Percentiles rank a stretch among this genome's conserved stretches.
These are phyloP conservation scores for Lutjanus erythropterus DNA, from an alignment of 2,113 vertebrate genomes.

Conservation along the genomic window DNA sequence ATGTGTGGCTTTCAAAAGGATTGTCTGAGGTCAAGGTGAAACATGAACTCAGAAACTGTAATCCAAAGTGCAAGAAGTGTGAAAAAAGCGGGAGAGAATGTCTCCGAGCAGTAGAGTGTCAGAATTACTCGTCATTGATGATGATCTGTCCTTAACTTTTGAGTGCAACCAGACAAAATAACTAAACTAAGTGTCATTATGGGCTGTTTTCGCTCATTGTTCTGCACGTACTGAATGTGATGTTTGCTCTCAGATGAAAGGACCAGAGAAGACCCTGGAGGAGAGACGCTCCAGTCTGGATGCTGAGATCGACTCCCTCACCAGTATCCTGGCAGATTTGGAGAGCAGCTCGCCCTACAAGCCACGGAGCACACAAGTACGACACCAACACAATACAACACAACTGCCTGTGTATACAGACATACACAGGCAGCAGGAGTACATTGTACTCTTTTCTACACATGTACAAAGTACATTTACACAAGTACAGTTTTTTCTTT, in stretches of 20 bases:
- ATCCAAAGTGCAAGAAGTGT: slow-evolving; percentile 43
- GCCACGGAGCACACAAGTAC: slow-evolving; percentile 90
- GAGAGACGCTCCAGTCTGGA: slow-evolving; percentile 96
- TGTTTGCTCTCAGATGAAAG: slow-evolving; percentile 80
- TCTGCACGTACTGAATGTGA: neutral
- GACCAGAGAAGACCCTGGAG: slow-evolving; percentile 92
- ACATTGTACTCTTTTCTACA: too few relatives aligned
- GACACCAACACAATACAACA: neutral
- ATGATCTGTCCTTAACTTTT: slow-evolving; percentile 23
- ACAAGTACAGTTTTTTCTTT: neutral
- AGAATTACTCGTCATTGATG: slow-evolving; percentile 32
- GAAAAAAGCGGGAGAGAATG: slow-evolving; percentile 23
- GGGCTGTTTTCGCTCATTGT: neutral
- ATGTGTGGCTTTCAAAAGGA: slow-evolving; percentile 67
- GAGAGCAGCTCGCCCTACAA: slow-evolving; percentile 98
- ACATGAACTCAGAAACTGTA: slow-evolving; percentile 47
- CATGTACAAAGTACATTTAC: neutral
- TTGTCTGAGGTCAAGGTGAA: slow-evolving; percentile 72
- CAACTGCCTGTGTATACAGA: neutral
- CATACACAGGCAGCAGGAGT: neutral
- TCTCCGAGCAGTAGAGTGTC: slow-evolving; percentile 19
- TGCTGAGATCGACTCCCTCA: slow-evolving; percentile 97
- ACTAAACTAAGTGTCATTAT: neutral
- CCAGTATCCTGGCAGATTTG: slow-evolving; percentile 96
- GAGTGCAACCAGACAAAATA: neutral